These are phyloP conservation scores for Nanger granti DNA, from an alignment of 2,113 vertebrate genomes.

Conservation along the genomic window DNA sequence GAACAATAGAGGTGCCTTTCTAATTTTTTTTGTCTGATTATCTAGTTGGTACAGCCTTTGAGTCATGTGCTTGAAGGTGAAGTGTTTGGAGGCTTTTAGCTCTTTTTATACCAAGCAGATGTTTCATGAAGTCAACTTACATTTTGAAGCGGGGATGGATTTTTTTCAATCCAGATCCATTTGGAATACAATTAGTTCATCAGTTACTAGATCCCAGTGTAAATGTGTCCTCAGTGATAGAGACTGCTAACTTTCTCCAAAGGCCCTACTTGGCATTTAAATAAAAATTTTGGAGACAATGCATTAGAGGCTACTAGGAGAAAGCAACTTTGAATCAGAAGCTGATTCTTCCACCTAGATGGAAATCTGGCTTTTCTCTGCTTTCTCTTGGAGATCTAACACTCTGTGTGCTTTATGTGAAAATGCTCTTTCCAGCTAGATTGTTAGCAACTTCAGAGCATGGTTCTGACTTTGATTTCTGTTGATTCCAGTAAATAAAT, in stretches of 20 bases:
- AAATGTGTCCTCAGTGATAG: neutral
- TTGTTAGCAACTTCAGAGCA: neutral
- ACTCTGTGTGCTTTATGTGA: neutral
- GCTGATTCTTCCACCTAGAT: neutral
- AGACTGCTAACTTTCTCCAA: neutral
- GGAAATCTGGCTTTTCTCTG: neutral
- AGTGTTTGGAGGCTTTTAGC: neutral
- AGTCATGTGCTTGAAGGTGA: neutral
- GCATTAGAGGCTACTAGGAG: neutral
- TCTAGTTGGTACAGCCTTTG: neutral
- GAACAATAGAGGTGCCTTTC: neutral
- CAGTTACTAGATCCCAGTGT: neutral
- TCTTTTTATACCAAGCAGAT: neutral
- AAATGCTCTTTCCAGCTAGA: neutral
- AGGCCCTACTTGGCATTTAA: neutral
- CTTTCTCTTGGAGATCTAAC: neutral
- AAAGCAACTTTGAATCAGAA: neutral
- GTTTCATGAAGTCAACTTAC: neutral
- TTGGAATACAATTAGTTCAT: neutral
- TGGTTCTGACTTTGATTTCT: neutral
- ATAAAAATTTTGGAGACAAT: neutral
- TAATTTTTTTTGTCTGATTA: neutral
- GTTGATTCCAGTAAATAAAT: neutral
- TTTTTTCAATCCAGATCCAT: neutral
- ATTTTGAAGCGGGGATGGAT: neutral